phyloP scores from a whole-genome alignment of 2,888 invertebrate species.

The Dasypolia templi region DNA sequence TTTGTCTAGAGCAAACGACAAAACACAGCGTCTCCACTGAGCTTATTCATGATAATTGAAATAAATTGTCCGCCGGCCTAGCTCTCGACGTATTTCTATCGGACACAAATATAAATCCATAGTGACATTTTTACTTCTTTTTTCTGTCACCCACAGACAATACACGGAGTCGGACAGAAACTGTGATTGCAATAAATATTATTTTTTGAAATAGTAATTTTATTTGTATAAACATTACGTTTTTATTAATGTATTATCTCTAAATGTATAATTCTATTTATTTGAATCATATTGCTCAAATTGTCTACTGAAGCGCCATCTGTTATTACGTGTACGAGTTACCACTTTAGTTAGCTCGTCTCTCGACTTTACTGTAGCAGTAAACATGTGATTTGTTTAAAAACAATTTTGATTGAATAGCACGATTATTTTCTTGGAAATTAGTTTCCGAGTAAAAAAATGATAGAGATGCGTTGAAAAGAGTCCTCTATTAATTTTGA shows the following conservation, averaged over 20 bases:
- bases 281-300: background rate
- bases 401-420: background rate
- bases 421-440: too few species aligned
- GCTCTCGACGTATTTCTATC: constrained; percentile 84
- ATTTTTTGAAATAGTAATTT: background rate
- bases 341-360: background rate
- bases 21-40: constrained; percentile 81
- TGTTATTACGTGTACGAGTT: background rate
- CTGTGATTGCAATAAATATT: background rate
- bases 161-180: constrained; percentile 30
- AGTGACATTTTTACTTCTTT: constrained; percentile 75
- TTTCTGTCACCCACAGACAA: constrained; percentile 73
- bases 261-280: background rate
- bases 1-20: constrained; percentile 80
- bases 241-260: background rate
- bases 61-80: constrained; percentile 88
- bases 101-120: constrained; percentile 88
- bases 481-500: constrained; percentile 25
- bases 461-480: background rate
- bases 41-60: constrained; percentile 87
- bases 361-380: background rate
- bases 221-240: background rate
- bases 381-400: background rate
- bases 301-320: constrained; percentile 27
- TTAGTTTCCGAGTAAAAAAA: background rate